Conservation (phyloP, 2,888 invertebrate genomes). For the Periphyllus acericola region DNA sequence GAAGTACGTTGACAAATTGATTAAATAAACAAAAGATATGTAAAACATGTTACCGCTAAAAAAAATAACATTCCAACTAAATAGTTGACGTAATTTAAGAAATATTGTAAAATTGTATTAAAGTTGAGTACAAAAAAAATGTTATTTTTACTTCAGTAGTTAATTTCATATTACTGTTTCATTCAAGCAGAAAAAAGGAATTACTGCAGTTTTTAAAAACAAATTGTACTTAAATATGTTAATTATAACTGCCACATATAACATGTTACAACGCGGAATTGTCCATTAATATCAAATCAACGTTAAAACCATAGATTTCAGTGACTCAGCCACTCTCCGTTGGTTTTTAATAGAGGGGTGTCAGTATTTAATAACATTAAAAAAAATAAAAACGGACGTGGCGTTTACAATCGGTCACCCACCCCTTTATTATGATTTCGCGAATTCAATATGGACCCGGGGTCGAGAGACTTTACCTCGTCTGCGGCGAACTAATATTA, state of each 20-base stretch:
- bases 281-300: neutral
- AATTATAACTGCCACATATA: neutral
- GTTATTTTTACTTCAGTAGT: too few species aligned
- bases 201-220: neutral
- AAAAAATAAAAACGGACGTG: constrained; percentile 32
- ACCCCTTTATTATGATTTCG: neutral
- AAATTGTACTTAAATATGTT: neutral
- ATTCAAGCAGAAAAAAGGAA: neutral
- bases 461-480: constrained; percentile 6
- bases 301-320: neutral
- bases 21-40: too few species aligned
- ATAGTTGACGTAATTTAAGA: too few species aligned
- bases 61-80: too few species aligned
- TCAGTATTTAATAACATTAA: constrained; percentile 25
- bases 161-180: neutral
- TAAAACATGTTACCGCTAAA: too few species aligned
- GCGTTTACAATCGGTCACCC: constrained; percentile 23
- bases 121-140: too few species aligned
- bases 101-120: too few species aligned
- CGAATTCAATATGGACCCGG: neutral
- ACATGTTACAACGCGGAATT: neutral
- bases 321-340: constrained; percentile 7
- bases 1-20: too few species aligned
- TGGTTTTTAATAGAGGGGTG: neutral
- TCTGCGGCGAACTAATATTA: neutral